A percentile compares a stretch with the other conserved stretches of the same genome.
Conservation (phyloP, 1,140 invertebrate species). For the Macrostomum lignano region DNA sequence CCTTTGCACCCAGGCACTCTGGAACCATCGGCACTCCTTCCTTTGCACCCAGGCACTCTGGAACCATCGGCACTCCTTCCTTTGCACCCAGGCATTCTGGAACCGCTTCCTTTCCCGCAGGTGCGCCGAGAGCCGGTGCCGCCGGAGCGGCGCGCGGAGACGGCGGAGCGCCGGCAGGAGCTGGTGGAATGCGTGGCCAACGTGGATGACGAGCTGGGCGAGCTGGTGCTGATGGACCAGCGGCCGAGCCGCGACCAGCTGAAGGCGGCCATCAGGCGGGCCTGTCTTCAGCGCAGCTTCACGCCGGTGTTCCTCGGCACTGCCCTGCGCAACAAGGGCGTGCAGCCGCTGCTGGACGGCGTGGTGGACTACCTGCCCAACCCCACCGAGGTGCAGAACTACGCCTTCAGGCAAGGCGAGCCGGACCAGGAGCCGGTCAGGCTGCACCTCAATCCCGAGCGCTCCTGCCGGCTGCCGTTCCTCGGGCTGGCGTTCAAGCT, state of each 20-base stretch:
- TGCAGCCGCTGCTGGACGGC: slow-evolving; percentile 69
- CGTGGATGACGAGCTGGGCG: slow-evolving; percentile 57
- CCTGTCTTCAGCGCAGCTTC: slow-evolving; percentile 52
- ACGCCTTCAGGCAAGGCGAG: slow-evolving; percentile 30
- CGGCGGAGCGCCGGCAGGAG: slow-evolving; percentile 47
- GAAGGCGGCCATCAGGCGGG: slow-evolving; percentile 45
- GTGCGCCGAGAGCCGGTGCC: slow-evolving; percentile 61
- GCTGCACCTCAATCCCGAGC: slow-evolving; percentile 36
- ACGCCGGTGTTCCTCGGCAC: slow-evolving; percentile 41
- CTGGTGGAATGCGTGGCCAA: slow-evolving; percentile 78
- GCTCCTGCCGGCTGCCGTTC: slow-evolving; percentile 44
- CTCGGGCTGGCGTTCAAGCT: slow-evolving; percentile 82
- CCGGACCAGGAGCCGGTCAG: not conserved
- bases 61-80: too few species aligned
- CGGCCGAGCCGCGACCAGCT: slow-evolving; percentile 44
- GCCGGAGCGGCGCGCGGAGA: slow-evolving; percentile 43
- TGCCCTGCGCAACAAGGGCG: slow-evolving; percentile 83
- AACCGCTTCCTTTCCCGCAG: slow-evolving; percentile 8
- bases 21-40: too few species aligned
- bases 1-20: too few species aligned
- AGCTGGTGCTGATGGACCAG: slow-evolving; percentile 51
- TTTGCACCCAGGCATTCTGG: too few species aligned
- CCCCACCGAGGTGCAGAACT: slow-evolving; percentile 70
- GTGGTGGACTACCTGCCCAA: slow-evolving; percentile 70
- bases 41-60: too few species aligned